phyloP scores from a whole-genome alignment of 2,797 vertebrate genomes.

The Urosaurus nigricauda region DNA sequence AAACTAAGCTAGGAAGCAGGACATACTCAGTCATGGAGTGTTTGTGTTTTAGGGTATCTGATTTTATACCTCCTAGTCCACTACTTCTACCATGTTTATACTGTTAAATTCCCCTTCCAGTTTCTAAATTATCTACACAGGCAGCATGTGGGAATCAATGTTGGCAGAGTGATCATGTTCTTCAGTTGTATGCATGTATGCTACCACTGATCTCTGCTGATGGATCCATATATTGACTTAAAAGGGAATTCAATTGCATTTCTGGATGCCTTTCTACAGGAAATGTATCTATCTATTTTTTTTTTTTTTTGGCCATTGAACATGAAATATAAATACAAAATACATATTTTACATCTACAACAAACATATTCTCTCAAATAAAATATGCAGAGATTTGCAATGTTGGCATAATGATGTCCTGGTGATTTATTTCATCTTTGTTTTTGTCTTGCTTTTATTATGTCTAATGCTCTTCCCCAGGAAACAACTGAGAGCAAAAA shows the following conservation, averaged over 20 bases:
- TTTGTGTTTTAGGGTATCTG: neutral
- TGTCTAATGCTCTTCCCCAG: neutral
- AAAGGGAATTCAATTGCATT: neutral
- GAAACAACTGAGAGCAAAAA: neutral
- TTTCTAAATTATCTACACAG: neutral
- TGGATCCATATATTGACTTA: neutral
- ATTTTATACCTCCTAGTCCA: neutral
- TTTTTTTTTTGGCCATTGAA: fast-evolving
- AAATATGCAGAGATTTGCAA: constrained; percentile 1
- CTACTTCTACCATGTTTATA: neutral
- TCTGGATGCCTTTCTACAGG: neutral
- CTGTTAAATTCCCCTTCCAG: neutral
- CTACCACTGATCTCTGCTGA: neutral
- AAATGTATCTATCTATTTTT: neutral
- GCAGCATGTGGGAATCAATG: neutral
- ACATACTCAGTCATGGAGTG: neutral
- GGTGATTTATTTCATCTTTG: constrained; percentile 30
- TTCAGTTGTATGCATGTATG: neutral
- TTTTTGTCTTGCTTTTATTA: neutral
- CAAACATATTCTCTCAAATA: neutral
- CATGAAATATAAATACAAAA: neutral
- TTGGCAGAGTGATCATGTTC: neutral
- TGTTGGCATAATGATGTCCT: fast-evolving
- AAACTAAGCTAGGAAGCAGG: neutral
- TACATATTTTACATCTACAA: neutral